Base-by-base conservation (phyloP, 2,113 vertebrate species). In the Pedionomus torquatus region DNA sequence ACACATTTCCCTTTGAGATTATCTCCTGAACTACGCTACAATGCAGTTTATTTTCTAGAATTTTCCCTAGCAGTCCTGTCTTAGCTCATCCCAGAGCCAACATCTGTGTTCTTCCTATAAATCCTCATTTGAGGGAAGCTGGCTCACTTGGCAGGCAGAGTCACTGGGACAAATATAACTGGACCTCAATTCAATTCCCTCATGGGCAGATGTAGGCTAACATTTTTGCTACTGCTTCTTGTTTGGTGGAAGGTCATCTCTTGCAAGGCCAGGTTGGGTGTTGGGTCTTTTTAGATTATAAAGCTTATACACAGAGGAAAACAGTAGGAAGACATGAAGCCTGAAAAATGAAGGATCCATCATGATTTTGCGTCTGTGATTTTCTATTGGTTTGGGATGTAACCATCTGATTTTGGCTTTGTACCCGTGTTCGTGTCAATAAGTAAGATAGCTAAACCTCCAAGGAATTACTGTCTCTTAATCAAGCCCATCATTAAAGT, bases 401-500 rank as follows among this genome's bases (percentile, higher is more conserved):
- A 89, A 89, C 72, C 52, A 65, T 95, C 82, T 93, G 92, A 93
- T 93, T 93, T 94, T 95, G 97, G 72, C 86, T 1, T 46, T 86
- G 77, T 84, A 76, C 61, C 80, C 1, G 0, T 91, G 89, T 89
- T 87, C 52, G 4, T 87, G 90, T 89, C 95, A 93, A 82, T 96
- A 89, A 93, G 44, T 86, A 86, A 95, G 92, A 96, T 82, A 92
- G 80, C 52, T 84, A 82, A 95, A 93, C 61, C 77, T 95, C 95
- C 21, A 3, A 48, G 77, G 95, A 93, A 89, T 95, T 93, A 79
- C 92, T 89, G 83, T 95, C 90, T 84, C 95, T 95, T 95, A 97
- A 97, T 97, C 96, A 97, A 96, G 95, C 80, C 97, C 97, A 54
- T 97, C 94, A 97, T 97, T 97, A 93, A 95, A 97, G 39, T 95